A percentile compares a stretch with the other conserved stretches of the same genome.
These are phyloP conservation scores for Dinomys branickii DNA, from an alignment of 2,113 vertebrate genomes.

Conservation along the genomic window DNA sequence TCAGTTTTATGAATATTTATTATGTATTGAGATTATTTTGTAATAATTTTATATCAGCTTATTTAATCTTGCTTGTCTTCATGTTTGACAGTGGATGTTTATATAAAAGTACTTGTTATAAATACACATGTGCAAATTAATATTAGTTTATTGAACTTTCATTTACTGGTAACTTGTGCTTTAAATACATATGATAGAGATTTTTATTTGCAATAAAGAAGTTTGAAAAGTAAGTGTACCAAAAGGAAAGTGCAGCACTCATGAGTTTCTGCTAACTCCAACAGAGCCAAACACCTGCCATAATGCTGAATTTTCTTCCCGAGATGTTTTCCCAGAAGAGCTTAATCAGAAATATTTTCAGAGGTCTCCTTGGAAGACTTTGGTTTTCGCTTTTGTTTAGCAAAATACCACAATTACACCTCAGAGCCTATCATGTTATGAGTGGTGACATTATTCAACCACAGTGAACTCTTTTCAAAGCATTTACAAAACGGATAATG, in stretches of 20 bases:
- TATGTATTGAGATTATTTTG: background rate
- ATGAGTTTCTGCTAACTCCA: background rate
- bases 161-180: background rate
- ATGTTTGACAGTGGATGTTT: background rate
- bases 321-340: background rate
- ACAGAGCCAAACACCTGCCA: background rate
- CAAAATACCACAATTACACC: background rate
- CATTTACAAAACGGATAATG: background rate
- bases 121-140: background rate
- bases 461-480: background rate
- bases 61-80: background rate
- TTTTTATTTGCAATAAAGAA: background rate
- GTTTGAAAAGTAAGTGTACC: background rate
- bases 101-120: background rate
- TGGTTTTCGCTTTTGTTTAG: background rate
- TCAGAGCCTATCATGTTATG: background rate
- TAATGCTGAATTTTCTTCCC: background rate
- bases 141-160: background rate
- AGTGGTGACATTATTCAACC: background rate
- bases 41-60: background rate
- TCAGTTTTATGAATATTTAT: background rate
- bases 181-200: background rate
- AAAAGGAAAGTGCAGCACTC: background rate
- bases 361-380: background rate
- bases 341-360: constrained; percentile 21